phyloP scores from a whole-genome alignment of 2,797 vertebrate genomes.

The Sylvia borin region DNA sequence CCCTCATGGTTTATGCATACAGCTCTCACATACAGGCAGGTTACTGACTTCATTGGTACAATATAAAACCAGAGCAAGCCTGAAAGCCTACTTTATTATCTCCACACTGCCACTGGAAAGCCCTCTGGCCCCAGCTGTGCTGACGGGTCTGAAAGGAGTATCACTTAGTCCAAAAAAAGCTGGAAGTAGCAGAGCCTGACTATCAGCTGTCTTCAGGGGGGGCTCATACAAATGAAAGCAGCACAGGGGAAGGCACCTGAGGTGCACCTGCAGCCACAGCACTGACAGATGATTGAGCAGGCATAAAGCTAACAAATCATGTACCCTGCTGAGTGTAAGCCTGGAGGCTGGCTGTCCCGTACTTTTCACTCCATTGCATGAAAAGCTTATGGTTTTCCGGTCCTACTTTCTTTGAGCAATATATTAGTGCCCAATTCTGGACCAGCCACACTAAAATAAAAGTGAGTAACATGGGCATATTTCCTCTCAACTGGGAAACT shows the following conservation, averaged over 20 bases:
- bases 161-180: not conserved
- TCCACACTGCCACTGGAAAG: not conserved
- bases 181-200: not conserved
- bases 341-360: not conserved
- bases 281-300: fast-evolving
- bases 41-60: not conserved
- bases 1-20: not conserved
- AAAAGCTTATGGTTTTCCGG: not conserved
- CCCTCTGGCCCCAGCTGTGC: not conserved
- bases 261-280: not conserved
- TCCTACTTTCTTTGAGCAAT: not conserved
- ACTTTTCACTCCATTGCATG: not conserved
- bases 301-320: fast-evolving
- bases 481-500: not conserved
- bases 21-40: not conserved
- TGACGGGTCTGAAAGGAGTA: not conserved
- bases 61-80: not conserved
- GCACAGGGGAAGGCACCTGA: not conserved
- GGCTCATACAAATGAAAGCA: not conserved
- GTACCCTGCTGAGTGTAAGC: not conserved
- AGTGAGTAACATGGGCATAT: not conserved
- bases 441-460: not conserved
- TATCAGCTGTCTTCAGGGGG: not conserved
- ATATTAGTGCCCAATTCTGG: not conserved
- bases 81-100: not conserved